Conservation (phyloP, 2,888 invertebrate genomes). For the Drosophila testacea region DNA sequence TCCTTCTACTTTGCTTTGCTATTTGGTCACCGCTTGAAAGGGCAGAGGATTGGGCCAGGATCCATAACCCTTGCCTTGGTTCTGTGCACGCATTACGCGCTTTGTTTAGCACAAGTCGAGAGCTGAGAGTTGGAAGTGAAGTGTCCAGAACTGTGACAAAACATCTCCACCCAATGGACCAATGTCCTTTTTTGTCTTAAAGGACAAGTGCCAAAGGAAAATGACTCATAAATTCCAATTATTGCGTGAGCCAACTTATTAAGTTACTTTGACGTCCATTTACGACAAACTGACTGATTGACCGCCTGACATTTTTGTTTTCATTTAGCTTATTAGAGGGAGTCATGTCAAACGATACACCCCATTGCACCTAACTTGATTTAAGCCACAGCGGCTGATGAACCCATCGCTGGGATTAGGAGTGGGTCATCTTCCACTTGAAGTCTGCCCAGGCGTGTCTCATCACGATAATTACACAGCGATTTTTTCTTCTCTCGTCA, state of each 20-base stretch:
- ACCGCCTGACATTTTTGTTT: conserved; percentile 69
- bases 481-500: conserved; percentile 6
- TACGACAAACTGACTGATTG: conserved; percentile 42
- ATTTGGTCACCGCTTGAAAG: conserved; percentile 24
- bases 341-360: conserved; percentile 63
- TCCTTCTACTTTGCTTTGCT: conserved; percentile 36
- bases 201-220: conserved; percentile 27
- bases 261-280: conserved; percentile 66
- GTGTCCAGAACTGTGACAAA: conserved; percentile 19
- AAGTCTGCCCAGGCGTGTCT: conserved; percentile 53
- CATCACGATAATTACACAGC: conserved; percentile 71
- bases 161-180: conserved; percentile 19
- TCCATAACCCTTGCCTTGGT: conserved; percentile 64
- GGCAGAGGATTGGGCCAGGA: conserved; percentile 10
- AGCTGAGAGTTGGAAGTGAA: conserved; percentile 13
- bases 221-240: conserved; percentile 76
- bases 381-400: conserved; percentile 54
- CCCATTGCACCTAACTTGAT: conserved; percentile 61
- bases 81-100: conserved; percentile 60
- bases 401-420: conserved; percentile 33
- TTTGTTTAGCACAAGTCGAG: conserved; percentile 58
- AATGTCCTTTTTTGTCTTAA: conserved; percentile 26
- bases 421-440: conserved; percentile 40
- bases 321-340: conserved; percentile 56
- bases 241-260: conserved; percentile 76